Evolutionary conservation across 2,113 vertebrate genomes (phyloP).

Genomic region (Pleuronectes platessa): DNA sequence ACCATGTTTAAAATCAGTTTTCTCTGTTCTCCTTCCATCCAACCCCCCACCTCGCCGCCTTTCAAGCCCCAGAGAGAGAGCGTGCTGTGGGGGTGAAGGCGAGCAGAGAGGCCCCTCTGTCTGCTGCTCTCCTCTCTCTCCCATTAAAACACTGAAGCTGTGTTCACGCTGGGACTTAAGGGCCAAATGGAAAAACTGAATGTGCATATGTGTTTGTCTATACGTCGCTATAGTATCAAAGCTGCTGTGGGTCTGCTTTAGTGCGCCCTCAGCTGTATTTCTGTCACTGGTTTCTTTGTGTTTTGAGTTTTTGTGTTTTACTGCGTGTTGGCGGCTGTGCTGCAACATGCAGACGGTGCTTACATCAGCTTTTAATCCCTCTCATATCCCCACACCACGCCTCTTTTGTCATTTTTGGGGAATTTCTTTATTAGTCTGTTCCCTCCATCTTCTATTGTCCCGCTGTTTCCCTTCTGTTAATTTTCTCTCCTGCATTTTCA

Average conservation of each 20-base stretch:
- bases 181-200: slow-evolving; percentile 38
- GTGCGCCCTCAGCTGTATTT: neutral
- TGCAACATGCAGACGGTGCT: too few relatives aligned
- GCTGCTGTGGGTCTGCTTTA: neutral
- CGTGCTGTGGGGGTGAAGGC: slow-evolving; percentile 16
- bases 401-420: too few relatives aligned
- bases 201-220: slow-evolving; percentile 44
- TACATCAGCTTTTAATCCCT: too few relatives aligned
- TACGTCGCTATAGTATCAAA: neutral
- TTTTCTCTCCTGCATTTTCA: slow-evolving; percentile 35
- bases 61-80: slow-evolving; percentile 40
- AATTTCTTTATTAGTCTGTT: too few relatives aligned
- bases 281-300: neutral
- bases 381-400: too few relatives aligned
- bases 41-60: slow-evolving; percentile 8
- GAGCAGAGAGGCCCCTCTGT: slow-evolving; percentile 70
- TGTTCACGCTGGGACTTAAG: slow-evolving; percentile 53
- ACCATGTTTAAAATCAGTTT: neutral
- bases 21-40: slow-evolving; percentile 18
- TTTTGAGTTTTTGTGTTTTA: neutral
- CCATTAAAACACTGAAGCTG: slow-evolving; percentile 66
- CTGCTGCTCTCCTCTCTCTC: slow-evolving; percentile 48
- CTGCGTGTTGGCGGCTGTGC: neutral
- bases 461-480: neutral
- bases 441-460: neutral